Evolutionary conservation across 2,113 vertebrate species (phyloP), one percentile per base, ranked within the genome.

Genomic region (Prunella himalayana): DNA sequence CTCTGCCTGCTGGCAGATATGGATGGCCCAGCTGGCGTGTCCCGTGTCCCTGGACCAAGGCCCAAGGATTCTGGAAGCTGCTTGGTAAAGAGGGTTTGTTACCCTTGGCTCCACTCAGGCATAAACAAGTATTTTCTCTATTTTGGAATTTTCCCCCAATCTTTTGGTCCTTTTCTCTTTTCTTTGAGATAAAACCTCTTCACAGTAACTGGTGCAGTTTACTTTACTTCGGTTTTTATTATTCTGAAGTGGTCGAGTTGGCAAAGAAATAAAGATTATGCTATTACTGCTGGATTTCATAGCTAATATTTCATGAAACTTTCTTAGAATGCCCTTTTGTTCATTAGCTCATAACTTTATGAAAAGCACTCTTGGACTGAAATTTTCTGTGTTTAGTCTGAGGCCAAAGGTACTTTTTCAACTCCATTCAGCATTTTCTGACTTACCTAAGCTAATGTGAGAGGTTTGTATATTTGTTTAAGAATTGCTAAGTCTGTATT

Each of bases 11-110:
- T 7, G 24, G 66, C 92, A 82, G 66, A 72, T 78, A 82, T 86
- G 88, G 83, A 90, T 96, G 92, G 85, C 57, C 66, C 79, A 39
- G n/a, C 80, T 97, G 94, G 92, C 18, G 7, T 97, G 93, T 94
- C 91, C 76, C 70, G 77, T 35, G 25, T 63, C 92, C 82, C 69
- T 59, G 88, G 95, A 84, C 69, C 85, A 79, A 81, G 45, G 42
- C 81, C 84, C 57, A 70, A 94, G 88, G 60, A 86, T 86, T 95
- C 73, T 92, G 92, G 79, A 92, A 88, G 56, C 73, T 75, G n/a
- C 60, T 86, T 91, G 49, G 35, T 89, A 41, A 57, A 88, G 42
- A 57, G 41, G 9, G 69, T 63, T 86, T 71, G 8, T 82, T 75
- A 61, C 77, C 50, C 35, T 86, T 91, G 60, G 28, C 92, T 94